Evolutionary conservation across 2,113 vertebrate species (phyloP).

Genomic region (Spea multiplicata): DNA sequence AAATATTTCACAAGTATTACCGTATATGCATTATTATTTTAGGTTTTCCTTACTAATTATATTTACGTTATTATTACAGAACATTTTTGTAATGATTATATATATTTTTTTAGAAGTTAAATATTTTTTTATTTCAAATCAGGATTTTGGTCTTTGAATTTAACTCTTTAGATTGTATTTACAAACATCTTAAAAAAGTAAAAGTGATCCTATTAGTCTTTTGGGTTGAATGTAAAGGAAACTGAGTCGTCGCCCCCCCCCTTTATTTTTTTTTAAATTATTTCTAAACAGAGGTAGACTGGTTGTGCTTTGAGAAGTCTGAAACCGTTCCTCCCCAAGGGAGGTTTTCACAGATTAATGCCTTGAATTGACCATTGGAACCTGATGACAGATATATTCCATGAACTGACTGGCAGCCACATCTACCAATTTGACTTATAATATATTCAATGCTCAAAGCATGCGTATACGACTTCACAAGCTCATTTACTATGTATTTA

Average conservation of each 20-base stretch:
- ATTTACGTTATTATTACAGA: too few species aligned
- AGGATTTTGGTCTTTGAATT: too few species aligned
- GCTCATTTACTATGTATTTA: slow-evolving; percentile 39
- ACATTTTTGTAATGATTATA: too few species aligned
- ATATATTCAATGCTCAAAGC: slow-evolving; percentile 10
- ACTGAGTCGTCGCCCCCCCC: not conserved
- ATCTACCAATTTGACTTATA: not conserved
- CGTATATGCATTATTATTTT: too few species aligned
- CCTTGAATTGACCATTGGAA: slow-evolving; percentile 41
- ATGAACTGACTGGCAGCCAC: slow-evolving; percentile 44
- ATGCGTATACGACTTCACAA: slow-evolving; percentile 4
- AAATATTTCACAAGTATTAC: too few species aligned
- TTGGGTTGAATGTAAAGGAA: not conserved
- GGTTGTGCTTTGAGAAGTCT: slow-evolving; percentile 20
- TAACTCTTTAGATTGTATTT: too few species aligned
- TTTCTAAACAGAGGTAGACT: slow-evolving; percentile 19
- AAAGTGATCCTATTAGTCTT: not conserved
- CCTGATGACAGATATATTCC: slow-evolving; percentile 56
- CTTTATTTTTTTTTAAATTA: not conserved
- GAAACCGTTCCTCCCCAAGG: slow-evolving; percentile 35
- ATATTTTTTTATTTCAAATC: too few species aligned
- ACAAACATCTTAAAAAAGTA: not conserved
- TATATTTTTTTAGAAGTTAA: too few species aligned
- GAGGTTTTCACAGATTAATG: slow-evolving; percentile 15
- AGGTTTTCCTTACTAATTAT: too few species aligned